These are phyloP conservation scores for Tetramorium parvispinum DNA, from an alignment of 1,140 invertebrate genomes.

Conservation along the genomic window DNA sequence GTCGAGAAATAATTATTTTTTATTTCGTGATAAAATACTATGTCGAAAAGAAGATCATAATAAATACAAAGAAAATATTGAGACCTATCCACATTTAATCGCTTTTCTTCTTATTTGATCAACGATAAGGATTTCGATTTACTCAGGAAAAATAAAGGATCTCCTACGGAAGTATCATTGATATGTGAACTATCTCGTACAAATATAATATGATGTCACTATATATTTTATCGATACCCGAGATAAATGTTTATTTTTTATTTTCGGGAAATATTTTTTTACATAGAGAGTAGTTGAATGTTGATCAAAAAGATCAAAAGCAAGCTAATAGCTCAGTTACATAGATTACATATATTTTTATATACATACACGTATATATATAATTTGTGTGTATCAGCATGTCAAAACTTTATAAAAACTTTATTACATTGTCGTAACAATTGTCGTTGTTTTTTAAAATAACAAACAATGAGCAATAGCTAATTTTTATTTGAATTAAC, in stretches of 20 bases:
- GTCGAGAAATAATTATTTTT: slow-evolving; percentile 48
- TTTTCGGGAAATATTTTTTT: not conserved
- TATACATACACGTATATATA: no score
- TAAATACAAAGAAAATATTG: slow-evolving; percentile 33
- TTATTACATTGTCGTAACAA: no score
- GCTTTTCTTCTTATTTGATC: slow-evolving; percentile 11
- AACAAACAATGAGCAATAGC: not conserved
- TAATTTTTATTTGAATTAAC: not conserved
- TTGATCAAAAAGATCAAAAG: not conserved
- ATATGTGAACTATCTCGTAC: not conserved
- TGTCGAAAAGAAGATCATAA: slow-evolving; percentile 16
- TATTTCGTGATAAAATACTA: not conserved
- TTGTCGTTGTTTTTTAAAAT: not conserved
- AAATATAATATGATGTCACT: not conserved
- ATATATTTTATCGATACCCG: not conserved
- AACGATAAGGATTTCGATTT: slow-evolving; percentile 10
- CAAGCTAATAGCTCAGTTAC: not conserved
- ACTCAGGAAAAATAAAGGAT: not conserved
- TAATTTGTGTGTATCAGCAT: not conserved
- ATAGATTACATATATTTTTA: no score
- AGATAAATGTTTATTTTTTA: not conserved
- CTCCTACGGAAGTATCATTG: not conserved
- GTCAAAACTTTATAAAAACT: not conserved
- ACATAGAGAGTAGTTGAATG: not conserved
- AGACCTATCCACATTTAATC: slow-evolving; percentile 33